These are phyloP conservation scores for Xiphophorus maculatus DNA, from an alignment of 2,113 vertebrate genomes.

Conservation along the genomic window DNA sequence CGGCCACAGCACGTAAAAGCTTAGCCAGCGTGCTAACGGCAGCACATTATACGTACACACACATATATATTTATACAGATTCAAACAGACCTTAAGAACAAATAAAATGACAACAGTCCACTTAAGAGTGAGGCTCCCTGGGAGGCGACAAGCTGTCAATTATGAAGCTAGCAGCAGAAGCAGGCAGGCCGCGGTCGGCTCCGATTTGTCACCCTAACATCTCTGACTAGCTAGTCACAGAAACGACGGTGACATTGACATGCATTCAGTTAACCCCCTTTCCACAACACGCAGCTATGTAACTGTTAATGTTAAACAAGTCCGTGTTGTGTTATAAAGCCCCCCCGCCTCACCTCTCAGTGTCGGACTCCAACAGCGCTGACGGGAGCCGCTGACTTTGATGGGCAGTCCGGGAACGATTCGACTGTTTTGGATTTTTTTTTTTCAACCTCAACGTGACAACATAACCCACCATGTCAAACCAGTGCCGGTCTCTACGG, in stretches of 20 bases:
- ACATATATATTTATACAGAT: background rate
- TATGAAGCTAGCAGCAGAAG: constrained; percentile 27
- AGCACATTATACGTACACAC: background rate
- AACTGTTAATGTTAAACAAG: background rate
- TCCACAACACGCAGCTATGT: background rate
- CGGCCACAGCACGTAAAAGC: background rate
- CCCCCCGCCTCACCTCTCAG: constrained; percentile 57
- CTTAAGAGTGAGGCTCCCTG: background rate
- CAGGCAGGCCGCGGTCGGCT: constrained; percentile 62
- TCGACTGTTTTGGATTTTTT: background rate
- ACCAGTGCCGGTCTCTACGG: no score
- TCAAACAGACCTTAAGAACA: background rate
- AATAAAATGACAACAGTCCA: background rate
- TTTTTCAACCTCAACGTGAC: background rate
- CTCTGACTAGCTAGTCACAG: constrained; percentile 25
- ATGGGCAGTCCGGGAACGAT: constrained; percentile 14
- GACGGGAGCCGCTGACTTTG: constrained; percentile 35
- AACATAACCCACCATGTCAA: background rate
- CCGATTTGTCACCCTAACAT: constrained; percentile 31
- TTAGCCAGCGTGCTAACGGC: background rate
- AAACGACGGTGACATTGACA: constrained; percentile 3
- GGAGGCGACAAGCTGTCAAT: constrained; percentile 45
- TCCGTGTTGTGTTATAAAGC: background rate
- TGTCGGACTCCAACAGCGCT: constrained; percentile 49
- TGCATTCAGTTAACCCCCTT: background rate